These are phyloP conservation scores for Equus przewalskii DNA, from an alignment of 2,113 vertebrate species.

Conservation along the genomic window DNA sequence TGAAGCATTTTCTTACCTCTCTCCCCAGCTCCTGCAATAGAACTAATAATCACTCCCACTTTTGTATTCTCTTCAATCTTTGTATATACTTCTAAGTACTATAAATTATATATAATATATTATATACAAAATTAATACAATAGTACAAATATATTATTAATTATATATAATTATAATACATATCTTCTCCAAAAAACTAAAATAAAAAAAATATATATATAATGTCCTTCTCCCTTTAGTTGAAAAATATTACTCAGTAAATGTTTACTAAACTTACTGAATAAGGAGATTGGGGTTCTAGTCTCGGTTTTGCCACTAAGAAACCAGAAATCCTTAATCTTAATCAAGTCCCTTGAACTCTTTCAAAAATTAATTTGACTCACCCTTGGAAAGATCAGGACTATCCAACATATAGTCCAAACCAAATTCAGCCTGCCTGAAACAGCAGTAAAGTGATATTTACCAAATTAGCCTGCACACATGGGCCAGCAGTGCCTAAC, in stretches of 20 bases:
- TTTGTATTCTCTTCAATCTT: not conserved
- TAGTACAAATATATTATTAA: no score
- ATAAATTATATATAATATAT: no score
- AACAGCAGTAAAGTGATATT: slow-evolving; percentile 12
- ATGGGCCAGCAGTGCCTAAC: not conserved
- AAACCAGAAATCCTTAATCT: slow-evolving; percentile 32
- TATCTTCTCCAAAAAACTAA: not conserved
- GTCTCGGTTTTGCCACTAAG: not conserved
- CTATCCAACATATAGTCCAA: not conserved
- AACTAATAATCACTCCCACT: not conserved
- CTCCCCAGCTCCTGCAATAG: not conserved
- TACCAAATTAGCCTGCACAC: slow-evolving; percentile 3
- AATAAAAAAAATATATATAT: not conserved
- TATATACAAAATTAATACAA: no score
- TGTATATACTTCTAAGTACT: not conserved
- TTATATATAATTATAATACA: no score
- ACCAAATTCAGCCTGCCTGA: not conserved
- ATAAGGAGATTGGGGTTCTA: not conserved
- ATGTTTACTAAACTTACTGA: not conserved
- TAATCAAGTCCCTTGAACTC: slow-evolving; percentile 1
- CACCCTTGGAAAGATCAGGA: not conserved
- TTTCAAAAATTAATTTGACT: slow-evolving; percentile 40
- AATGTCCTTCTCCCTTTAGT: not conserved
- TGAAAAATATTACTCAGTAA: slow-evolving; percentile 28
- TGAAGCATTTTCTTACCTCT: not conserved